phyloP scores from a whole-genome alignment of 2,888 invertebrate genomes.

The Horisme vitalbata region DNA sequence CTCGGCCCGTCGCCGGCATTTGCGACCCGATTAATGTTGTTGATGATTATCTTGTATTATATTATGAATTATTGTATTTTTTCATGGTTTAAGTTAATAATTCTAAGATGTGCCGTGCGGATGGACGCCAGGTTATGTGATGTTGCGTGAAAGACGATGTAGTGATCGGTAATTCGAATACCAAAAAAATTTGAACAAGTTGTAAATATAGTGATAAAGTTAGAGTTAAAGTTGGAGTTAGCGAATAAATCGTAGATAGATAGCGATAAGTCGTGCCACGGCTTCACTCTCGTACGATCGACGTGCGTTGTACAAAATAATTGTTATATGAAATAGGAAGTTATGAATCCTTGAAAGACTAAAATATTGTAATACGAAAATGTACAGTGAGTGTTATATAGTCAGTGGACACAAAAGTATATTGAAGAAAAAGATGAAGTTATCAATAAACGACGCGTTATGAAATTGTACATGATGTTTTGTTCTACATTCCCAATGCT shows the following conservation, averaged over 20 bases:
- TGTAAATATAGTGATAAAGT: constrained; percentile 80
- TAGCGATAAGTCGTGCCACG: constrained; percentile 78
- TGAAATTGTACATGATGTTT: constrained; percentile 74
- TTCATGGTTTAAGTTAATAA: constrained; percentile 78
- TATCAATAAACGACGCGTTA: constrained; percentile 81
- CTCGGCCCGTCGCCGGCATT: constrained; percentile 46
- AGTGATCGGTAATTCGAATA: constrained; percentile 78
- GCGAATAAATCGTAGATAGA: constrained; percentile 71
- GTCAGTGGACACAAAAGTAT: constrained; percentile 83
- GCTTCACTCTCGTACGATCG: constrained; percentile 71
- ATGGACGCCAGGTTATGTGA: constrained; percentile 63
- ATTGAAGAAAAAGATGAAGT: constrained; percentile 80
- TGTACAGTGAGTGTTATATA: constrained; percentile 84
- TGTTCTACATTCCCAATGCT: constrained; percentile 58
- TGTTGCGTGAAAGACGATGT: constrained; percentile 65
- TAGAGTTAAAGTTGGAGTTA: constrained; percentile 72
- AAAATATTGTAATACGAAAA: constrained; percentile 81
- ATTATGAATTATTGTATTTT: constrained; percentile 79
- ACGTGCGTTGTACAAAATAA: constrained; percentile 82
- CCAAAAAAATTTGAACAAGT: constrained; percentile 82
- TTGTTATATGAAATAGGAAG: constrained; percentile 79
- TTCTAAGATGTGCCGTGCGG: constrained; percentile 71
- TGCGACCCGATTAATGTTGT: constrained; percentile 73
- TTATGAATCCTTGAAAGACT: constrained; percentile 79
- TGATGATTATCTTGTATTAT: constrained; percentile 76